A percentile compares a stretch with the other conserved stretches of the same genome.
These are phyloP conservation scores for Centruroides vittatus DNA, from an alignment of 1,140 invertebrate genomes.

Conservation along the genomic window DNA sequence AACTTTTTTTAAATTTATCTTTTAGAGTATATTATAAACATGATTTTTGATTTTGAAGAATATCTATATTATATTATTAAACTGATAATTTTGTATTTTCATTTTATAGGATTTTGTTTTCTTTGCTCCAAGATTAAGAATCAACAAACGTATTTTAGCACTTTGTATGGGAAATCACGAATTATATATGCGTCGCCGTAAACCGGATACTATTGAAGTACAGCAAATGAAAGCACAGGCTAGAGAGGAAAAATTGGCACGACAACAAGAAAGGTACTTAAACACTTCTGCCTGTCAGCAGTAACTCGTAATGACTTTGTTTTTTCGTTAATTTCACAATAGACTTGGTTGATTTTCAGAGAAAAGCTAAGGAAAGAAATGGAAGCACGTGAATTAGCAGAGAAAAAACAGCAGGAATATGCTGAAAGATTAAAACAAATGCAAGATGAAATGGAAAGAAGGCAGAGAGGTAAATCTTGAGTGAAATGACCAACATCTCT, in stretches of 20 bases:
- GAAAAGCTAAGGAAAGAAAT: conserved; percentile 30
- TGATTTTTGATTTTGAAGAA: no score
- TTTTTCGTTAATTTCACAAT: no score
- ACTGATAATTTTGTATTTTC: no score
- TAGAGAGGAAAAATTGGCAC: conserved; percentile 62
- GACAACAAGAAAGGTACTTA: conserved; percentile 10
- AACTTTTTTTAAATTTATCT: no score
- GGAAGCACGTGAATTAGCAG: conserved; percentile 31
- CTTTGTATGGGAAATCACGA: conserved; percentile 98
- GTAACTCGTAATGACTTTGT: no score
- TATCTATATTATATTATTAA: no score
- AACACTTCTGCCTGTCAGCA: no score
- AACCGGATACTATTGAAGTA: conserved; percentile 94
- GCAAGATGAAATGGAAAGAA: conserved; percentile 33
- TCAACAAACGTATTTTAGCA: conserved; percentile 95
- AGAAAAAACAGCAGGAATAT: conserved; percentile 33
- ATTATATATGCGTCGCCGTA: conserved; percentile 88
- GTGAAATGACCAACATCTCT: no score
- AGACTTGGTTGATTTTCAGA: conserved; percentile 3
- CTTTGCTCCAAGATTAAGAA: conserved; percentile 89
- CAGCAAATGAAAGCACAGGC: conserved; percentile 99
- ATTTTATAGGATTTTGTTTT: conserved; percentile 84
- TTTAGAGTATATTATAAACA: no score
- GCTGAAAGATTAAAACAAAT: conserved; percentile 29
- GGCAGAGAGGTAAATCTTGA: conserved; percentile 14